Evolutionary conservation across 2,888 invertebrate species (phyloP).

Genomic region (Drosophila antonietae): DNA sequence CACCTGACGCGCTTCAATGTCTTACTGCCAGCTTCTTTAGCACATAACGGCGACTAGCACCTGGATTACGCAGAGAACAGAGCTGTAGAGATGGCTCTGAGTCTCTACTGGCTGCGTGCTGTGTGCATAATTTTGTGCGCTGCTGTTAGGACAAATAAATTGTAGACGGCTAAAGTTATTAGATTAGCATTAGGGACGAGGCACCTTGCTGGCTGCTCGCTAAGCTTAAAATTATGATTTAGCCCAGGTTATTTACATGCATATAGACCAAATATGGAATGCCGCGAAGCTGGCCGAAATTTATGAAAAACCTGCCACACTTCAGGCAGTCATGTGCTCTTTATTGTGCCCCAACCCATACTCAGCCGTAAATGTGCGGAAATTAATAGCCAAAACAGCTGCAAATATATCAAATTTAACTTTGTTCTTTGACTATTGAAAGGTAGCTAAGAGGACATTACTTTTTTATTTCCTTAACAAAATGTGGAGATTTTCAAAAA

Average conservation of each 20-base stretch:
- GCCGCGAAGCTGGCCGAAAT: slow-evolving; percentile 55
- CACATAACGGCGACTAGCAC: slow-evolving; percentile 36
- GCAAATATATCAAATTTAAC: slow-evolving; percentile 3
- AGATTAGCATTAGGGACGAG: slow-evolving; percentile 75
- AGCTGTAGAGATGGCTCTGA: slow-evolving; percentile 2
- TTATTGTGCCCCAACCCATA: slow-evolving; percentile 56
- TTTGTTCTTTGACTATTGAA: neutral
- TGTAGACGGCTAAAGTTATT: slow-evolving; percentile 77
- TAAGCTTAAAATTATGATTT: slow-evolving; percentile 78
- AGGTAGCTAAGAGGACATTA: neutral
- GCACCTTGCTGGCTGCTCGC: slow-evolving; percentile 26
- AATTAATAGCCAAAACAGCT: slow-evolving; percentile 29
- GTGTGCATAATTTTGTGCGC: slow-evolving; percentile 77
- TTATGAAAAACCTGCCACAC: slow-evolving; percentile 56
- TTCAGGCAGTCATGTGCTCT: slow-evolving; percentile 64
- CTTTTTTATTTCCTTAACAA: slow-evolving; percentile 33
- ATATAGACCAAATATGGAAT: slow-evolving; percentile 58
- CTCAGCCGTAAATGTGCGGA: slow-evolving; percentile 6
- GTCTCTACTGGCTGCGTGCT: slow-evolving; percentile 26
- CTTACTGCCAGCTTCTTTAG: slow-evolving; percentile 50
- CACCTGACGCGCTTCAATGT: slow-evolving; percentile 78
- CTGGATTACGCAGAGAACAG: slow-evolving; percentile 53
- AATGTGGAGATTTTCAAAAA: slow-evolving; percentile 67
- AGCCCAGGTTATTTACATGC: slow-evolving; percentile 71
- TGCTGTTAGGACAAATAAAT: slow-evolving; percentile 78